Percentiles rank a stretch among this genome's conserved stretches.
phyloP scores from a whole-genome alignment of 2,888 invertebrate genomes.

The Drosophila diplacantha region DNA sequence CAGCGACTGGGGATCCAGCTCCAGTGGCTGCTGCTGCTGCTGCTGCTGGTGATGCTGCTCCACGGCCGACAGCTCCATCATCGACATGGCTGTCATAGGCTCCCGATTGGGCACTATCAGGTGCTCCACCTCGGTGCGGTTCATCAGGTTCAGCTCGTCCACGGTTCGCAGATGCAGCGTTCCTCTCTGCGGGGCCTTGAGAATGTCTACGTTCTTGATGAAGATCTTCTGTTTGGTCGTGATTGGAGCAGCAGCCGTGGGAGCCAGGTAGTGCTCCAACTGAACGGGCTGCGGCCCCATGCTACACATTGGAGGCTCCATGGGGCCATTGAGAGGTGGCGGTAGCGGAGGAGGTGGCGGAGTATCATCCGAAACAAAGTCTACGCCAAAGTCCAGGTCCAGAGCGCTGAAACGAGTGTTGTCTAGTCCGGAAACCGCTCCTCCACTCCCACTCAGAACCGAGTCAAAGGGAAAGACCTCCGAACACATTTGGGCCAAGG shows the following conservation, averaged over 20 bases:
- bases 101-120: slow-evolving; percentile 75
- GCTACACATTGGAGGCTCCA: not conserved
- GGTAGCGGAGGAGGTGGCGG: slow-evolving; percentile 33
- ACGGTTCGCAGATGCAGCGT: slow-evolving; percentile 77
- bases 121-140: slow-evolving; percentile 76
- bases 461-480: slow-evolving; percentile 59
- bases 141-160: slow-evolving; percentile 77
- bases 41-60: slow-evolving; percentile 14
- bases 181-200: slow-evolving; percentile 73
- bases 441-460: slow-evolving; percentile 43
- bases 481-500: slow-evolving; percentile 49
- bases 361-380: slow-evolving; percentile 57
- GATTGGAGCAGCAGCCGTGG: slow-evolving; percentile 6
- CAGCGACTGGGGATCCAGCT: slow-evolving; percentile 10
- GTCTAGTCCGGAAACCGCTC: slow-evolving; percentile 31
- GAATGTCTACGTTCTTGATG: slow-evolving; percentile 74
- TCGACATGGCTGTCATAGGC: slow-evolving; percentile 38
- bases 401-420: slow-evolving; percentile 54
- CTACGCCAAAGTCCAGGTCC: slow-evolving; percentile 59
- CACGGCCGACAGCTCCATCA: slow-evolving; percentile 42
- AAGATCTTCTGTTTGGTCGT: slow-evolving; percentile 70
- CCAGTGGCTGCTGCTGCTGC: slow-evolving; percentile 8
- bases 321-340: not conserved
- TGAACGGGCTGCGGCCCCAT: slow-evolving; percentile 29
- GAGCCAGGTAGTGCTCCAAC: slow-evolving; percentile 45